Base-by-base conservation (phyloP, 2,797 vertebrate genomes). In the Scyliorhinus canicula region DNA sequence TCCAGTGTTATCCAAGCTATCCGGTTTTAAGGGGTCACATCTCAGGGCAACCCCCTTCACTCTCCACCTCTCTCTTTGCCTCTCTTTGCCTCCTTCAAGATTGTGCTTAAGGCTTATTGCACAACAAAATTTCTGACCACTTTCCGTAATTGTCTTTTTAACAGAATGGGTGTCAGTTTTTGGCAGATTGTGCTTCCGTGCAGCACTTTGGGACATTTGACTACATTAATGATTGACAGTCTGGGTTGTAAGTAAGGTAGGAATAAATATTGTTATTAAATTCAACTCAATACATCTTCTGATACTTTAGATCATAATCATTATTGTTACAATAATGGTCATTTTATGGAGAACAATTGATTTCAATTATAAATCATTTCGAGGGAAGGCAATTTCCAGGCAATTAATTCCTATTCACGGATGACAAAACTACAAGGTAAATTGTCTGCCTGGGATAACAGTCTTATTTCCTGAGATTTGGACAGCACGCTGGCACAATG, bases 341-440 rank as follows among this genome's bases (percentile, higher is more conserved):
- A 35, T 88, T 90, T 90, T 31, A 50, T 86, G 84, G 52, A 86
- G 50, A 52, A 52, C 47, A 86, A 90, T 21, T 63, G 55, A 90
- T 63, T 60, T 60, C 35, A 90, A 90, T 90, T 60, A 90, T 24
- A 63, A 63, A 60, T 90, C 60, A 63, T 90, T 90, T 1, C 40
- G n/a, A 63, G 35, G 35, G 55, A 63, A 90, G 6, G 86, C 57
- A 60, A 16, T 63, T 90, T 90, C 86, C 57, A 60, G 55, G 60
- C 57, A 90, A 63, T 90, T 90, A 63, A 90, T 88, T 88, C n/a
- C 52, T 57, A 88, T 57, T 88, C 85, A 88, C 52, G 31, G 52
- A 57, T 90, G 55, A 8, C 35, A 55, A 63, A 63, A 60, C 55
- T 88, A 31, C 14, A 88, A 88, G 86, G 31, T 88, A 88, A 88